phyloP scores from a whole-genome alignment of 2,888 invertebrate genomes.

The Nudaria mundana region DNA sequence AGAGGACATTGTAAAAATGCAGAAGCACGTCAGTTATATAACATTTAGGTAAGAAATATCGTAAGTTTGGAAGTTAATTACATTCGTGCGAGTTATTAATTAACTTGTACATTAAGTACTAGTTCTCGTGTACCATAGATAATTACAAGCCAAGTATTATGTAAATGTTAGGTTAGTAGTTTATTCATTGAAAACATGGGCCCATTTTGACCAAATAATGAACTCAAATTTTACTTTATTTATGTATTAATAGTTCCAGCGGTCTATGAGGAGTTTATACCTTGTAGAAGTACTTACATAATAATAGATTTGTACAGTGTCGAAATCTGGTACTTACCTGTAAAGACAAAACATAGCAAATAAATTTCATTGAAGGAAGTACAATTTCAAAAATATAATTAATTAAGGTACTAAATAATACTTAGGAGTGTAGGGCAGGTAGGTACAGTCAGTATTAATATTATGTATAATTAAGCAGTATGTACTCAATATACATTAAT shows the following conservation, averaged over 20 bases:
- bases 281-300: not conserved
- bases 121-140: not conserved
- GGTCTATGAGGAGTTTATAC: not conserved
- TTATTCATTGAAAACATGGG: no score
- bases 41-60: not conserved
- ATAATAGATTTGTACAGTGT: not conserved
- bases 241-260: not conserved
- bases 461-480: no score
- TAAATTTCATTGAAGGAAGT: not conserved
- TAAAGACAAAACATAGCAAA: not conserved
- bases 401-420: no score
- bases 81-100: conserved; percentile 2
- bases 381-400: not conserved
- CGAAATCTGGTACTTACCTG: conserved; percentile 4
- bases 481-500: no score
- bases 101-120: not conserved
- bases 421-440: no score
- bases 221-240: not conserved
- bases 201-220: no score
- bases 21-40: conserved; percentile 8
- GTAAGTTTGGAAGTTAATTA: not conserved
- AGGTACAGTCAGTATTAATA: no score
- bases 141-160: no score
- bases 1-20: no score
- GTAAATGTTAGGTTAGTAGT: no score